These are phyloP conservation scores for Tachycineta bicolor DNA, from an alignment of 2,113 vertebrate genomes.

Conservation along the genomic window DNA sequence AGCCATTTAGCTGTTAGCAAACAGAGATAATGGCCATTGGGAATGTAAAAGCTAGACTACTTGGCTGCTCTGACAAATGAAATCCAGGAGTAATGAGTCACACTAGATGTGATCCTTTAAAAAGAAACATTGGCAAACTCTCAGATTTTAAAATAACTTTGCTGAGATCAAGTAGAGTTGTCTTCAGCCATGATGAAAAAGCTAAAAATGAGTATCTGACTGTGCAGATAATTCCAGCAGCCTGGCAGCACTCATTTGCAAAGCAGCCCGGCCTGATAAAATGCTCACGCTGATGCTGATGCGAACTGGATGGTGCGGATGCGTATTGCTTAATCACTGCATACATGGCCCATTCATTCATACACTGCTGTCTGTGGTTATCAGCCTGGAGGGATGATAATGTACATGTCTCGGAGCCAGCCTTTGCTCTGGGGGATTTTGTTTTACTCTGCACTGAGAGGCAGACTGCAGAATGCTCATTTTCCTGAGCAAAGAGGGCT, in stretches of 20 bases:
- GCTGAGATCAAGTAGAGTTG: slow-evolving; percentile 57
- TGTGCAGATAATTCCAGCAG: slow-evolving; percentile 50
- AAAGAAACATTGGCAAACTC: slow-evolving; percentile 68
- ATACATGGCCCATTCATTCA: neutral
- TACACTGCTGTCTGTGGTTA: neutral
- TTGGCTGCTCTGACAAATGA: slow-evolving; percentile 64
- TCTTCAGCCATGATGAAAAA: slow-evolving; percentile 63
- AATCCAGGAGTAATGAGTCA: slow-evolving; percentile 69
- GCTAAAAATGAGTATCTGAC: slow-evolving; percentile 53
- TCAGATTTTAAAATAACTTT: slow-evolving; percentile 72
- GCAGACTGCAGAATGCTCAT: neutral
- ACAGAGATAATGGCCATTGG: slow-evolving; percentile 58
- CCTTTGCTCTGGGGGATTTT: neutral
- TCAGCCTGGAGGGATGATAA: neutral
- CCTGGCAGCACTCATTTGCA: slow-evolving; percentile 16
- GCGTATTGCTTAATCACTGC: neutral
- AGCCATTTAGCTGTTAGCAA: slow-evolving; percentile 61
- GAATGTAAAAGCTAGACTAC: slow-evolving; percentile 50
- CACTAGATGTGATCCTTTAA: slow-evolving; percentile 60
- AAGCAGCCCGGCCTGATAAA: slow-evolving; percentile 34
- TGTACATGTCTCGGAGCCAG: neutral
- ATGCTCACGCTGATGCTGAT: neutral
- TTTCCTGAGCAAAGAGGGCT: neutral
- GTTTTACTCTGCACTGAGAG: neutral
- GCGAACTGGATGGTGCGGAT: neutral